These are phyloP conservation scores for Drosophila sordidula DNA, from an alignment of 2,888 invertebrate species.

Conservation along the genomic window DNA sequence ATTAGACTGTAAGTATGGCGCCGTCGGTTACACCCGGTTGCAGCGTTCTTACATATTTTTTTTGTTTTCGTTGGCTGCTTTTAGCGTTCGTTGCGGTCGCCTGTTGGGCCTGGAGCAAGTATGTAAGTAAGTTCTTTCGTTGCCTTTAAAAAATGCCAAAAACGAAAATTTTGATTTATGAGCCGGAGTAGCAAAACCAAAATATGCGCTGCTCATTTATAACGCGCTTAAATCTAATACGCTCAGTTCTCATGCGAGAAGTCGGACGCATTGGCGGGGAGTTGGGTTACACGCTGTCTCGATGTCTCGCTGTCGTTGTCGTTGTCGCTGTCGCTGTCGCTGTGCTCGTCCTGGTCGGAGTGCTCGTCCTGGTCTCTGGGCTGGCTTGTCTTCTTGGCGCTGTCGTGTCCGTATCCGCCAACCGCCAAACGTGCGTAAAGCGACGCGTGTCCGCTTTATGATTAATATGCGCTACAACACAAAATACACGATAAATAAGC, in stretches of 20 bases:
- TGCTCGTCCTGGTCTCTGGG: constrained; percentile 4
- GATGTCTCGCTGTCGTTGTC: constrained; percentile 5
- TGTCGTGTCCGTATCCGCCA: constrained; percentile 66
- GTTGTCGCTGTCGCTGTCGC: constrained; percentile 5
- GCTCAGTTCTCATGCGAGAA: constrained; percentile 62
- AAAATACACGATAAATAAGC: constrained; percentile 74
- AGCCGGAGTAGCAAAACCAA: constrained; percentile 61
- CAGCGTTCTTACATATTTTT: constrained; percentile 1
- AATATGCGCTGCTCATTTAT: constrained; percentile 78
- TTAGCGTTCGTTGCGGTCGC: constrained; percentile 11
- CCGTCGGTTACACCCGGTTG: too few relatives aligned
- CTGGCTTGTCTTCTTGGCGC: constrained; percentile 65
- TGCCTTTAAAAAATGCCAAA: constrained; percentile 74
- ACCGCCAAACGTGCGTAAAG: constrained; percentile 79
- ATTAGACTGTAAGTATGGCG: too few relatives aligned
- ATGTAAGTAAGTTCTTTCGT: constrained; percentile 46
- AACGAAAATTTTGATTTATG: constrained; percentile 79
- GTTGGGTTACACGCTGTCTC: constrained; percentile 53
- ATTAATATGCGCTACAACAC: constrained; percentile 80
- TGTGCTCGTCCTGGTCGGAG: not conserved
- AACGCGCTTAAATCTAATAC: constrained; percentile 81
- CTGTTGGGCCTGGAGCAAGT: constrained; percentile 21
- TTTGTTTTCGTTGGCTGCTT: not conserved
- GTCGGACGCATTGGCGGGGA: constrained; percentile 35
- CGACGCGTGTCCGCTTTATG: constrained; percentile 81